These are phyloP conservation scores for Bryconaethiops microstoma DNA, from an alignment of 2,797 vertebrate genomes.

Conservation along the genomic window DNA sequence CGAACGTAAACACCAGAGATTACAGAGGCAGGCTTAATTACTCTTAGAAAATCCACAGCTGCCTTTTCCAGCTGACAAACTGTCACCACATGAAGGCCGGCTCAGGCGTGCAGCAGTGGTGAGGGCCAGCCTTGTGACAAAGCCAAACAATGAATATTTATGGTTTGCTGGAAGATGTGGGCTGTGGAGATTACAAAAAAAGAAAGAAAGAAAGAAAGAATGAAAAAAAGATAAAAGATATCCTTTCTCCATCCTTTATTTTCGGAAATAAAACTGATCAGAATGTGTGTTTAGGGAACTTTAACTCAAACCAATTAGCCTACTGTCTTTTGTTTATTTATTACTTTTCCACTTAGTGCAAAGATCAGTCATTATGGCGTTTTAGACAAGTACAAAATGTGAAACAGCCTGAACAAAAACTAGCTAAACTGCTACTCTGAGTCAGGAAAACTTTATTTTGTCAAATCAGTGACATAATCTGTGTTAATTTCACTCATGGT, in stretches of 20 bases:
- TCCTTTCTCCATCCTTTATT: neutral
- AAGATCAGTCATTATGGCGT: neutral
- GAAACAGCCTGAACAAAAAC: neutral
- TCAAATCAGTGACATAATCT: neutral
- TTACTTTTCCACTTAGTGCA: neutral
- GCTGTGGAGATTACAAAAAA: neutral
- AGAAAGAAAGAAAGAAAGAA: neutral
- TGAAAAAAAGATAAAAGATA: neutral
- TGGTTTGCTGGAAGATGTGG: constrained; percentile 19
- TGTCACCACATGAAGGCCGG: constrained; percentile 64
- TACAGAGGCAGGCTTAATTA: constrained; percentile 77
- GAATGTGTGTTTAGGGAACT: neutral
- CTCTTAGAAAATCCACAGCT: constrained; percentile 80
- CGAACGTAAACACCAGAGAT: constrained; percentile 78
- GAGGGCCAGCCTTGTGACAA: constrained; percentile 3
- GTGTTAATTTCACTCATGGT: neutral
- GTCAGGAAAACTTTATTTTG: neutral
- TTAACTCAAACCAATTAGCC: constrained; percentile 2
- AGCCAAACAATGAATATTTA: constrained; percentile 19
- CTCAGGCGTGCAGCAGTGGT: constrained; percentile 5
- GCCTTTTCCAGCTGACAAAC: constrained; percentile 78
- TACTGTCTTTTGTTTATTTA: neutral
- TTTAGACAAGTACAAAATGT: neutral
- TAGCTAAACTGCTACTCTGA: neutral
- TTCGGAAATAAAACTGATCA: neutral